Percentiles rank a stretch among this genome's conserved stretches.
Conservation (phyloP, 2,888 invertebrate species). For the Tyria jacobaeae region DNA sequence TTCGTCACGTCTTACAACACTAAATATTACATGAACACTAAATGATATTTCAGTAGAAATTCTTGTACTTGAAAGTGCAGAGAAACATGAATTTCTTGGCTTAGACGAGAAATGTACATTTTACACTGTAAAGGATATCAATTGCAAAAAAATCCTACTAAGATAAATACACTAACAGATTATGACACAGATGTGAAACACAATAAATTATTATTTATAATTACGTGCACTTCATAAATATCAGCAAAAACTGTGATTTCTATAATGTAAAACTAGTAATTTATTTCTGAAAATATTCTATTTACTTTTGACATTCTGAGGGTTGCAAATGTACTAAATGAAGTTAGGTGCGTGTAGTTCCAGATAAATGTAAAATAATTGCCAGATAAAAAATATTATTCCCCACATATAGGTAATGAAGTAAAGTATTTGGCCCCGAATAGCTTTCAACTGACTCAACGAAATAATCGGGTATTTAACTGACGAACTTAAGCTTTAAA, state of each 20-base stretch:
- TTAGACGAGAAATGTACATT: conserved; percentile 70
- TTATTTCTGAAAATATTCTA: conserved; percentile 58
- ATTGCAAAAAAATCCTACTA: conserved; percentile 64
- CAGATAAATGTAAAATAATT: conserved; percentile 22
- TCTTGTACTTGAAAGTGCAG: conserved; percentile 60
- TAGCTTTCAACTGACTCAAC: too few species aligned
- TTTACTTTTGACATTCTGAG: conserved; percentile 82
- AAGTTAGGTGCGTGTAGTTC: conserved; percentile 53
- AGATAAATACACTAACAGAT: conserved; percentile 56
- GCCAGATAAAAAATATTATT: conserved; percentile 27
- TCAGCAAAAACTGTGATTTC: conserved; percentile 58
- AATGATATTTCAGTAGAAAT: conserved; percentile 65
- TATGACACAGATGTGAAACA: conserved; percentile 39
- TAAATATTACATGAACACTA: conserved; percentile 69
- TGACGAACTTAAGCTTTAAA: too few species aligned
- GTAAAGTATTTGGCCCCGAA: too few species aligned
- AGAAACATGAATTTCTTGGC: conserved; percentile 58
- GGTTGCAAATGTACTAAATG: conserved; percentile 63
- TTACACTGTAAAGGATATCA: conserved; percentile 67
- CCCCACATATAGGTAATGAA: background rate
- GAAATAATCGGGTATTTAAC: too few species aligned
- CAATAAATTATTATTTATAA: conserved; percentile 43
- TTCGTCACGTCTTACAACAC: conserved; percentile 63
- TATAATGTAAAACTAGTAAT: conserved; percentile 40
- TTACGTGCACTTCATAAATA: conserved; percentile 56